phyloP scores from a whole-genome alignment of 2,797 vertebrate genomes.

The Gobio occitaniae region DNA sequence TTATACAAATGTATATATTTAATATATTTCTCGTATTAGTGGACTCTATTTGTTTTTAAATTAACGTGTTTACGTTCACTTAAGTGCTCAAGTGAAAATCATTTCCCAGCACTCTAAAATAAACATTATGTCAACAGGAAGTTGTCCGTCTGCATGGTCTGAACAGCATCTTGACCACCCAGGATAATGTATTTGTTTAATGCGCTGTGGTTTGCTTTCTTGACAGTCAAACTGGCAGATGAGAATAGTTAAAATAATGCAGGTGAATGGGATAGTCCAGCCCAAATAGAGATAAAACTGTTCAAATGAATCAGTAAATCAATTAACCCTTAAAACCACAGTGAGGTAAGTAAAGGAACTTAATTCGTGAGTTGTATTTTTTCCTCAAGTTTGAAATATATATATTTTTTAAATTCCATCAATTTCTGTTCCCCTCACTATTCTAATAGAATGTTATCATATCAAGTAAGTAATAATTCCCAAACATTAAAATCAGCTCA shows the following conservation, averaged over 20 bases:
- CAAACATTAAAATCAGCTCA: background rate
- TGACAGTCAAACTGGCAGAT: background rate
- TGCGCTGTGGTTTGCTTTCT: background rate
- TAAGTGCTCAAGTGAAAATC: background rate
- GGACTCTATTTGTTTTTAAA: background rate
- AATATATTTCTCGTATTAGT: background rate
- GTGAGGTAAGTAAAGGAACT: too few relatives aligned
- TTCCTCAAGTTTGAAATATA: background rate
- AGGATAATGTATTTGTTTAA: background rate
- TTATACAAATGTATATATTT: background rate
- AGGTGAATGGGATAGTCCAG: background rate
- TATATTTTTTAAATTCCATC: background rate
- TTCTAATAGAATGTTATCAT: background rate
- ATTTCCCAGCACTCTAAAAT: background rate
- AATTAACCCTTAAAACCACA: background rate
- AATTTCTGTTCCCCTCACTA: background rate
- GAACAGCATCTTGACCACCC: constrained; percentile 17
- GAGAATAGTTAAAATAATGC: background rate
- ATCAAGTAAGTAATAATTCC: background rate
- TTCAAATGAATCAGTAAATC: background rate
- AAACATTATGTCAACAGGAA: constrained; percentile 48
- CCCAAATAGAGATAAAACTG: background rate
- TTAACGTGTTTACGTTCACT: background rate
- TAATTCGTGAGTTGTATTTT: background rate
- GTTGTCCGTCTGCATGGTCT: constrained; percentile 22